Evolutionary conservation across 2,113 vertebrate genomes (phyloP).

Genomic region (Rhombomys opimus): DNA sequence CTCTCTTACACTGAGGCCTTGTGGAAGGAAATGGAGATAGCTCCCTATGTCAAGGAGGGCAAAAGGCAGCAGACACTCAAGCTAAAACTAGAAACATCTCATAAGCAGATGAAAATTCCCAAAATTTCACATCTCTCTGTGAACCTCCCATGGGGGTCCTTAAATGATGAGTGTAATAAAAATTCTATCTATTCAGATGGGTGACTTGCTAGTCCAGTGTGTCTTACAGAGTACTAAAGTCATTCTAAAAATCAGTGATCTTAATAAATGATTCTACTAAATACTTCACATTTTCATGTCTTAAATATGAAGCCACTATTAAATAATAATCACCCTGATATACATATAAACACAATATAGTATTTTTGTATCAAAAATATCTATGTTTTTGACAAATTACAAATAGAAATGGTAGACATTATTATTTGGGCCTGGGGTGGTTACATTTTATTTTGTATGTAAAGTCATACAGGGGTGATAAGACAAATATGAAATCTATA

Average conservation of each 20-base stretch:
- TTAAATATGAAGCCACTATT: background rate
- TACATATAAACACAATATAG: background rate
- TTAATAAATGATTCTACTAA: background rate
- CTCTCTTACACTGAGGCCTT: background rate
- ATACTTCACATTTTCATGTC: background rate
- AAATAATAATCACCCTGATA: background rate
- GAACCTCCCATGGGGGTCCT: too few species aligned
- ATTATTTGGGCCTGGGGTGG: background rate
- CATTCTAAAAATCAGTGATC: background rate
- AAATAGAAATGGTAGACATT: background rate
- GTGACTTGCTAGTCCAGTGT: too few species aligned
- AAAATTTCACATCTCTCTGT: background rate
- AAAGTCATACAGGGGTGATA: background rate
- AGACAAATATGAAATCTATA: rapidly evolving
- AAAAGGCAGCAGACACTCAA: background rate
- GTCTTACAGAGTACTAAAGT: background rate
- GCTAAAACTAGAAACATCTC: background rate
- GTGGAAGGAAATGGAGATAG: background rate
- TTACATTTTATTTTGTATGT: background rate
- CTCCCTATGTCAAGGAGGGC: too few species aligned
- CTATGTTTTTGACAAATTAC: background rate
- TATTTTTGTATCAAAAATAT: too few species aligned
- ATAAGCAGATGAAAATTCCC: background rate
- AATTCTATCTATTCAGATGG: background rate
- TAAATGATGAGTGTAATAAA: background rate